Evolutionary conservation across 2,888 invertebrate genomes (phyloP), one percentile per base, ranked within the genome.

Genomic region (Drosophila mayaguana): DNA sequence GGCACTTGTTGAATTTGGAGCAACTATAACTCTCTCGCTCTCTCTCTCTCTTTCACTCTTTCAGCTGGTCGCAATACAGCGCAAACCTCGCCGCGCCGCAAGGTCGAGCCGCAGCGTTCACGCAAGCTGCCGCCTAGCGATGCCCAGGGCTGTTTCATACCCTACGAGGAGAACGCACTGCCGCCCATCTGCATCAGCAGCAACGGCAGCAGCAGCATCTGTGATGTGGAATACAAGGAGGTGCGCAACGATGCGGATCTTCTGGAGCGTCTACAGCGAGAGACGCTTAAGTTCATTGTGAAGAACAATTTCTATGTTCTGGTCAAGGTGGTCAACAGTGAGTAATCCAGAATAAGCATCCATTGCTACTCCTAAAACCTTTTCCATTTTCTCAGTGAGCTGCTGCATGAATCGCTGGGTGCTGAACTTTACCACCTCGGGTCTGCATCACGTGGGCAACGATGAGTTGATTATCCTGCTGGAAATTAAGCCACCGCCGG

Each of bases 391-490:
- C 93, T 38, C 89, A 96, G 96, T 97, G 93, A 95, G 95, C 86
- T 97, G 97, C 90, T 96, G 96, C 90, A 94, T 96, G 73, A 95
- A 96, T 87, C 95, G 95, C 80, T 94, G 94, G 71, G 95, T 95
- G 69, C 96, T 97, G 95, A 96, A 96, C 91, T 95, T 97, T 83
- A 95, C 96, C 25, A 96, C 96, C 0, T 94, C 94, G 78, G 97
- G 97, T 16, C 93, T 97, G 92, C 95, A 95, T 68, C 95, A 95
- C 66, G 96, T 97, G 20, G 97, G 96, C 3, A 97, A 97, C 90
- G 97, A 97, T 90, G 97, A 97, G 93, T 93, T 97, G 22, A 94
- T 97, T 51, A 94, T 97, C 64, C 91, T 97, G 43, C 92, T 97
- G 25, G 96, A 97, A 91, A 93, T 95, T 38, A 95, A 95, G 5